A percentile compares a stretch with the other conserved stretches of the same genome.
phyloP scores from a whole-genome alignment of 2,113 vertebrate genomes.

The Dendrocopos noguchii region DNA sequence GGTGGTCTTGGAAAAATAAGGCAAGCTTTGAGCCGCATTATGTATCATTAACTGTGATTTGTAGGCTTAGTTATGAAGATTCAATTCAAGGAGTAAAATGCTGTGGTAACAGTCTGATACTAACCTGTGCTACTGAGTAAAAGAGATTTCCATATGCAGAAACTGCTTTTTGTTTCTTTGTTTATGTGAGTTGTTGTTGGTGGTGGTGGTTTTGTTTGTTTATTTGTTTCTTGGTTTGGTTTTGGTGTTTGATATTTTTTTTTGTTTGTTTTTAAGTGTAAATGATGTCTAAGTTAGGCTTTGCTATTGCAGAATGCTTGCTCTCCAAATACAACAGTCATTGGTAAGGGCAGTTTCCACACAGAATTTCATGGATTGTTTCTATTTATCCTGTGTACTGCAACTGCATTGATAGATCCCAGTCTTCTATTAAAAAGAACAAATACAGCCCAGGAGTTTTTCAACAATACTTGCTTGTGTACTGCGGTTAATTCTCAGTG shows the following conservation, averaged over 20 bases:
- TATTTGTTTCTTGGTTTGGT: too few relatives aligned
- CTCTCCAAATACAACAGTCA: neutral
- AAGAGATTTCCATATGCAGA: neutral
- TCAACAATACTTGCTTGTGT: neutral
- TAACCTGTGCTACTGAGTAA: neutral
- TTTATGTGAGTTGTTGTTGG: too few relatives aligned
- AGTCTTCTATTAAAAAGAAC: neutral
- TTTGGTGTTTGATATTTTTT: too few relatives aligned
- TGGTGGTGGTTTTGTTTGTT: too few relatives aligned
- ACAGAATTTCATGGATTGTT: neutral
- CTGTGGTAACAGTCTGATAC: neutral
- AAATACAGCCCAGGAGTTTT: neutral
- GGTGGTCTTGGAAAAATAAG: conserved; percentile 37
- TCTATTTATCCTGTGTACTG: neutral
- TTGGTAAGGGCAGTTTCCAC: neutral
- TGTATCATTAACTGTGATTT: neutral
- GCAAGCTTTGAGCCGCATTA: neutral
- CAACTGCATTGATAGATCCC: neutral
- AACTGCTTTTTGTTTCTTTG: neutral
- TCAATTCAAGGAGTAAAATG: neutral
- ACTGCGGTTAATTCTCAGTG: neutral
- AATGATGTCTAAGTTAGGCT: neutral
- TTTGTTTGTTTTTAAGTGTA: neutral
- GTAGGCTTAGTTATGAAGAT: neutral
- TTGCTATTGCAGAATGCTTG: neutral